A percentile compares a stretch with the other conserved stretches of the same genome.
phyloP scores from a whole-genome alignment of 23 tunicate species.

The Oikopleura dioica region DNA sequence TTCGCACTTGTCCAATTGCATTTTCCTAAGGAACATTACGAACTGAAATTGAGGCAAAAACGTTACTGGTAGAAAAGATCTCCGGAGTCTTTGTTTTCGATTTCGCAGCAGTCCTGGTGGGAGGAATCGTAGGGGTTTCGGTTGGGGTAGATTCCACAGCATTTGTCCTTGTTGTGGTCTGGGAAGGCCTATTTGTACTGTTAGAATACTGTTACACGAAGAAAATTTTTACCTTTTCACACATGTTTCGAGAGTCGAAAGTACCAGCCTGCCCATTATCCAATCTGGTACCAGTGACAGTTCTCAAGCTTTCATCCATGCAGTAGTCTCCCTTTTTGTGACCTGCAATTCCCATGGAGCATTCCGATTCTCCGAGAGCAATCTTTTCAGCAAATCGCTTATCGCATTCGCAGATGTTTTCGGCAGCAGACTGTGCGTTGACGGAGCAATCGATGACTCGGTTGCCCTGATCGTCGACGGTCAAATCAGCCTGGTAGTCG shows the following conservation, averaged over 20 bases:
- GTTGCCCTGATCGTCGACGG: not conserved
- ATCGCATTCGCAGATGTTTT: constrained; percentile 7
- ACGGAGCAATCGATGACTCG: not conserved
- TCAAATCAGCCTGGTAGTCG: not conserved
- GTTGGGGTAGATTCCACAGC: constrained; percentile 11
- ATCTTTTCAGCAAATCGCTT: not conserved
- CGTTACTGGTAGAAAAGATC: no score
- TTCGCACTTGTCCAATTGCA: not conserved
- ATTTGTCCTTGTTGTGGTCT: not conserved
- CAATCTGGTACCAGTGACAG: not conserved
- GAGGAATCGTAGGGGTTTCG: not conserved
- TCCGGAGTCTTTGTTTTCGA: not conserved
- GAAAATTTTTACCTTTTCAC: constrained; percentile 11
- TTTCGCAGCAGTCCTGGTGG: not conserved
- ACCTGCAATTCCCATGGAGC: not conserved
- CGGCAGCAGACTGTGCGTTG: not conserved
- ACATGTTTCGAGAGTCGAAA: constrained; percentile 2
- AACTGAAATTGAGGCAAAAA: no score
- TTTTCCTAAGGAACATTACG: not conserved
- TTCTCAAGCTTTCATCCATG: constrained; percentile 1
- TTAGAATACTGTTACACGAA: constrained; percentile 19
- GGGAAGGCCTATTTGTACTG: no score
- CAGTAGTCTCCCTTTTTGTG: not conserved
- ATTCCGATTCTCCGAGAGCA: not conserved
- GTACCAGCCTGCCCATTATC: not conserved